Base-by-base conservation (phyloP, 2,888 invertebrate species). In the Aphodius granarius region DNA sequence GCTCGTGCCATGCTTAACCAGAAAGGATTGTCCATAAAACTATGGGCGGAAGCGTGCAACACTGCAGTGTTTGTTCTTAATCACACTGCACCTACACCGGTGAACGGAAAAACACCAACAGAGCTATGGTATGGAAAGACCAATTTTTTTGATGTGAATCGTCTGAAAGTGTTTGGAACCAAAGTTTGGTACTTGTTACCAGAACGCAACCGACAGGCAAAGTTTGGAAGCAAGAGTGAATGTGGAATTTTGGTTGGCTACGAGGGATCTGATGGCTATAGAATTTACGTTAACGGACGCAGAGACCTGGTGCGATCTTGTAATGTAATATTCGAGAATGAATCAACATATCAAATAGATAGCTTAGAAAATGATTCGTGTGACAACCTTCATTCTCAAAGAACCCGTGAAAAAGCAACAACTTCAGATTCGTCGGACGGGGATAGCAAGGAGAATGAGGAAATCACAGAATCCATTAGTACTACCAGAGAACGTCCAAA, bases 1-100 rank as follows among this genome's bases (percentile, higher is more conserved):
- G 83, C 82, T 17, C 77, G 84, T 72, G 73, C 79, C n/a, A 78
- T 84, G 78, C n/a, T 83, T 6, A 78, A 80, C 65, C 81, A 79
- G 63, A 80, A 79, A 5, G 76, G 79, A 18, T 73, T 84, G 6
- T 75, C 73, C 20, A 78, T 77, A 13, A 78, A 74, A 21, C 79
- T 80, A 66, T 84, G 84, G 85, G 85, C 84, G 19, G 84, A 86
- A 77, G 85, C 84, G 3, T 76, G 80, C 20, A 81, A 82, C 73
- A 76, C 79, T 17, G 80, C 79, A 19, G 78, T 77, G 6, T 79
- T 73, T 73, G 71, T 77, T 0, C 65, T 81, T 15, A 81, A 82
- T 72, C 72, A 78, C 71, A 77, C 78, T 23, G 81, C 65, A 65
- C 65, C 65, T n/a, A 65, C 65, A 65, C 65, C 65, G 19, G 65